These are phyloP conservation scores for Drosophila equinoxialis DNA, from an alignment of 1,140 invertebrate species.

Conservation along the genomic window DNA sequence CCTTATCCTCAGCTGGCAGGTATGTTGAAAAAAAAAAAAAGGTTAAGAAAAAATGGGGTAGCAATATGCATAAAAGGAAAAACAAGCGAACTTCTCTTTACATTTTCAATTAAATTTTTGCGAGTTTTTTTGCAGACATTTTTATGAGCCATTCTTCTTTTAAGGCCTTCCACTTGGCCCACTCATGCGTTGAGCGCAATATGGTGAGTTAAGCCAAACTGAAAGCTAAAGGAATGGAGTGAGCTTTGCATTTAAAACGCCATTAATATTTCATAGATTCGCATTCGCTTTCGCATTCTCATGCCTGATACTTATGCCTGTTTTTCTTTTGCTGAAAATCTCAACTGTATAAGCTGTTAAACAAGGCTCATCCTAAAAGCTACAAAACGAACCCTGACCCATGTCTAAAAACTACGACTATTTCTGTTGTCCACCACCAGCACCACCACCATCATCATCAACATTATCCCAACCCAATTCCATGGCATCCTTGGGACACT, in stretches of 20 bases:
- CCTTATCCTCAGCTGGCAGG: too few relatives aligned
- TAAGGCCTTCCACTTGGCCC: not conserved
- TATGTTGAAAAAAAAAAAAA: too few relatives aligned
- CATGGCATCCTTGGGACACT: not conserved
- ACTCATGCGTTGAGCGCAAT: not conserved
- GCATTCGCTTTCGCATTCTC: not conserved
- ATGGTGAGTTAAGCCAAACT: too few relatives aligned
- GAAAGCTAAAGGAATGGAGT: not conserved
- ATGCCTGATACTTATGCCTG: not conserved
- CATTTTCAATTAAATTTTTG: slow-evolving; percentile 38
- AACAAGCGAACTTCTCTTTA: not conserved
- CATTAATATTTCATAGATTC: slow-evolving; percentile 47
- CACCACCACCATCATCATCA: too few relatives aligned
- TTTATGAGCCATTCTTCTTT: slow-evolving; percentile 14
- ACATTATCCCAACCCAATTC: not conserved
- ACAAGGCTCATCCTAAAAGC: slow-evolving; percentile 32
- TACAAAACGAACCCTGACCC: slow-evolving; percentile 27
- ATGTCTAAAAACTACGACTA: slow-evolving; percentile 65
- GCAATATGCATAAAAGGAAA: too few relatives aligned
- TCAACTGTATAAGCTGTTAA: slow-evolving; percentile 55
- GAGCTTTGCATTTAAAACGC: slow-evolving; percentile 17
- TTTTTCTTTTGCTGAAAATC: slow-evolving; percentile 25
- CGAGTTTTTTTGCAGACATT: not conserved
- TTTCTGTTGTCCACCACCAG: slow-evolving; percentile 11
- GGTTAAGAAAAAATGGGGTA: too few relatives aligned